A percentile compares a stretch with the other conserved stretches of the same genome.
These are phyloP conservation scores for Bombylius major DNA, from an alignment of 2,888 invertebrate genomes.

Conservation along the genomic window DNA sequence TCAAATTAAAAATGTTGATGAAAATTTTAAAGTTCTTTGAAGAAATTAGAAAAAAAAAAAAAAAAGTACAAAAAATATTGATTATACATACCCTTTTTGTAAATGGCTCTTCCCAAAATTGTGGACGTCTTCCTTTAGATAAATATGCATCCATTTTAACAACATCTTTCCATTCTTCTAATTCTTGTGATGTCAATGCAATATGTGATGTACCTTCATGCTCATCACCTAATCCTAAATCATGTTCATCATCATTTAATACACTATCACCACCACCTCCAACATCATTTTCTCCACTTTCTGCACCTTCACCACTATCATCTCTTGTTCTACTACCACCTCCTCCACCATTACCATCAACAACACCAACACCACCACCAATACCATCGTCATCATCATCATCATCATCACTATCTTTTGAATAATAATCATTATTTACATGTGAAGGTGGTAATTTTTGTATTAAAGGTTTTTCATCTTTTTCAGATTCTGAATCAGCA, in stretches of 20 bases:
- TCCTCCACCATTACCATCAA: not conserved
- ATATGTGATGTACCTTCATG: slow-evolving; percentile 20
- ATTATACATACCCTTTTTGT: slow-evolving; percentile 50
- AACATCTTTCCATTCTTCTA: slow-evolving; percentile 44
- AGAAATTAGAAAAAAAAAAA: no score
- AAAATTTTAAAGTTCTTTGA: no score
- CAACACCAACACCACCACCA: not conserved
- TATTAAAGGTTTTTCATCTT: slow-evolving; percentile 5
- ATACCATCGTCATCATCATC: not conserved
- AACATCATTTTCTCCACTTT: not conserved
- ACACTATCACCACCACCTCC: not conserved
- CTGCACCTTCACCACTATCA: not conserved
- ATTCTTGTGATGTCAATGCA: slow-evolving; percentile 25
- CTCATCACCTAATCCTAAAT: not conserved
- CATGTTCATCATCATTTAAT: not conserved
- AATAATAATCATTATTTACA: not conserved
- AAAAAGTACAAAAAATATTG: no score
- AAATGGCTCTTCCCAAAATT: slow-evolving; percentile 88
- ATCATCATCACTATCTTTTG: not conserved
- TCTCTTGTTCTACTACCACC: not conserved
- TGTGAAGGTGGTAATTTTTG: not conserved
- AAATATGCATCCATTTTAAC: slow-evolving; percentile 78
- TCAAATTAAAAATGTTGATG: no score
- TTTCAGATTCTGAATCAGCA: slow-evolving; percentile 1
- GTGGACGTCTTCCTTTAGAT: slow-evolving; percentile 72